Percentiles rank a stretch among this genome's conserved stretches.
These are phyloP conservation scores for Eumeta japonica DNA, from an alignment of 1,140 invertebrate species.

Conservation along the genomic window DNA sequence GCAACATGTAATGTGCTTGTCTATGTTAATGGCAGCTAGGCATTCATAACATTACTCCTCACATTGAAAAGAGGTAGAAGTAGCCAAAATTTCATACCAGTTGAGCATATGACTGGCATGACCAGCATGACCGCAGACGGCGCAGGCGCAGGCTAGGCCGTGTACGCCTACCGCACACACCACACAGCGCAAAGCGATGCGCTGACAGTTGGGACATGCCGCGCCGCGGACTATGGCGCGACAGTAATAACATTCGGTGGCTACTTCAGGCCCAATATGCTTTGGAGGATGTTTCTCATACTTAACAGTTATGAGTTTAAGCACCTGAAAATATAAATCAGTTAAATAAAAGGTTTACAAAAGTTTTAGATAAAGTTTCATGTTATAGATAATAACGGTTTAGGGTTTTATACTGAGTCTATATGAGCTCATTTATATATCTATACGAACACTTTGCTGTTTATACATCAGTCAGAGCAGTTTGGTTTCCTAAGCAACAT, in stretches of 20 bases:
- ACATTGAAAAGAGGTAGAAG: background rate
- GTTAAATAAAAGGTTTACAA: no score
- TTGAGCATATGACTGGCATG: slow-evolving; percentile 78
- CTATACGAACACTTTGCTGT: no score
- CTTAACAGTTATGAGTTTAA: slow-evolving; percentile 71
- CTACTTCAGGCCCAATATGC: slow-evolving; percentile 58
- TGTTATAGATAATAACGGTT: no score
- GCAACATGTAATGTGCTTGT: no score
- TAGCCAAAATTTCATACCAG: slow-evolving; percentile 56
- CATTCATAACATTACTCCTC: background rate
- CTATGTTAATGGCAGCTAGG: no score
- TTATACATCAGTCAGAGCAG: no score
- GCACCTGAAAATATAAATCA: slow-evolving; percentile 57
- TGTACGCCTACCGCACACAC: slow-evolving; percentile 84
- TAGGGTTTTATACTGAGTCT: no score
- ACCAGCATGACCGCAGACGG: slow-evolving; percentile 88
- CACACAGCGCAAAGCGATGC: slow-evolving; percentile 72
- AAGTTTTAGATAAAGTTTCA: no score
- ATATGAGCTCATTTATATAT: no score
- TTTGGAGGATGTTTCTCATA: slow-evolving; percentile 45
- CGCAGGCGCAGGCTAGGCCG: slow-evolving; percentile 80
- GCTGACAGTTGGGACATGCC: slow-evolving; percentile 69
- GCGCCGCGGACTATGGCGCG: slow-evolving; percentile 10
- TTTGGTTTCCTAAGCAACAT: no score
- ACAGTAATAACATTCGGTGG: slow-evolving; percentile 66